Base-by-base conservation (phyloP, 2,797 vertebrate species). In the Centroberyx gerrardi region DNA sequence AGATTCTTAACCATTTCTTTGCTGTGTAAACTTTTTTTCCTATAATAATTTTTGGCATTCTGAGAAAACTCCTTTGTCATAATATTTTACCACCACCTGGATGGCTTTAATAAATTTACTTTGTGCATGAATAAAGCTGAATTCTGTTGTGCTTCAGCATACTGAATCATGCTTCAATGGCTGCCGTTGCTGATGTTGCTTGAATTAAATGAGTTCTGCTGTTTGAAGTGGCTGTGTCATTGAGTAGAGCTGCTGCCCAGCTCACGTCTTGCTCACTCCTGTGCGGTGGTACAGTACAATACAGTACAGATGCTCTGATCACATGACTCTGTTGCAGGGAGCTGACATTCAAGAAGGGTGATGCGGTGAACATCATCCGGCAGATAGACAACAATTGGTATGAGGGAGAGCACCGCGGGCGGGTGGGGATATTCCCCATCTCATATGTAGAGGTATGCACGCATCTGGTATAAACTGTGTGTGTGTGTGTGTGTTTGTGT, bases 331-430 rank as follows among this genome's bases (percentile, higher is more conserved):
- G 74, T 96, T 96, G 14, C 95, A 99, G 98, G 94, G 98, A 99
- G 93, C 92, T 99, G 92, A 97, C 97, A 8, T 99, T 99, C 94
- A 98, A 98, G 93, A 99, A 99, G 93, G 98, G 98, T 55, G 98
- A 99, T 75, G 96, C 96, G 0, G 94, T 99, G 80, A 98, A 97
- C 93, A 97, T 99, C 93, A 96, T 99, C 95, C 96, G 98, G 88
- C 98, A 98, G 93, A 98, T 99, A 68, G 98, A 99, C 95, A 97
- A 94, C 85, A 99, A 99, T 92, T 99, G 98, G 98, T 99, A 97
- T 71, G 98, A 99, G 82, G 98, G 98, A 73, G 98, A 99, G 78
- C 96, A 97, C 75, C 94, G 95, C 0, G 98, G 97, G 71, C 93
- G 93, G 81, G 95, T 98, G 73, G 98, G 98, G 72, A 99, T 99